Percentiles rank a stretch among this genome's conserved stretches.
These are phyloP conservation scores for Hafferia zeledoni DNA, from an alignment of 2,797 vertebrate species.

Conservation along the genomic window DNA sequence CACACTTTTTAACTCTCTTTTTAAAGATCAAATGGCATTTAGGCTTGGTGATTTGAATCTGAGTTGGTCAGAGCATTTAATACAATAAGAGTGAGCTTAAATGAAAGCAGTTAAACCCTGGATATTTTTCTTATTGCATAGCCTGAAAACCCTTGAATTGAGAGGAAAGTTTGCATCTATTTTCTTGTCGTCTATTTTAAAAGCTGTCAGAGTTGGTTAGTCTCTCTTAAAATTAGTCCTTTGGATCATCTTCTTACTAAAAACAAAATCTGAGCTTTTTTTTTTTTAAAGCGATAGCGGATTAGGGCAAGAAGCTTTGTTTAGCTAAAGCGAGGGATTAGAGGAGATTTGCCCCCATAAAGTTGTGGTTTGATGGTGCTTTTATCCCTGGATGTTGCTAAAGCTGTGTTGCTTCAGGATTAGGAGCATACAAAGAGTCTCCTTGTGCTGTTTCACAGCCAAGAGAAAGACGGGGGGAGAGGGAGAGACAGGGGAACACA, in stretches of 20 bases:
- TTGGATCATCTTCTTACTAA: slow-evolving; percentile 95
- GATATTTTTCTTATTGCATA: slow-evolving; percentile 76
- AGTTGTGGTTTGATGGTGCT: slow-evolving; percentile 98
- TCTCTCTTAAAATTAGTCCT: slow-evolving; percentile 96
- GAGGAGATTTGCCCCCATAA: slow-evolving; percentile 98
- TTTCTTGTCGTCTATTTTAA: slow-evolving; percentile 83
- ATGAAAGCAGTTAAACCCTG: slow-evolving; percentile 75
- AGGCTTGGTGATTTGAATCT: slow-evolving; percentile 71
- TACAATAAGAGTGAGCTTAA: slow-evolving; percentile 76
- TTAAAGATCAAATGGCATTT: slow-evolving; percentile 77
- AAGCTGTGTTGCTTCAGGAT: slow-evolving; percentile 98
- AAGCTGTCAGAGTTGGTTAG: slow-evolving; percentile 99
- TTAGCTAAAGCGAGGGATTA: slow-evolving; percentile 99
- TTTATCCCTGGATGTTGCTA: slow-evolving; percentile 99
- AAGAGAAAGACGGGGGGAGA: slow-evolving; percentile 83
- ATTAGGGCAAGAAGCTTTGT: slow-evolving; percentile 91
- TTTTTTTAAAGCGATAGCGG: slow-evolving; percentile 80
- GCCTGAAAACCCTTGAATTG: slow-evolving; percentile 73
- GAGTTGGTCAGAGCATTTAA: slow-evolving; percentile 73
- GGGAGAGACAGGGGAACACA: slow-evolving; percentile 78
- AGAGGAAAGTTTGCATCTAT: slow-evolving; percentile 79
- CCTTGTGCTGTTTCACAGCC: slow-evolving; percentile 96
- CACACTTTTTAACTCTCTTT: slow-evolving; percentile 72
- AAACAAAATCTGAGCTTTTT: slow-evolving; percentile 89
- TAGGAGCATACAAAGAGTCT: slow-evolving; percentile 97